phyloP scores from a whole-genome alignment of 2,113 vertebrate genomes.

The Sphaerodactylus townsendi region DNA sequence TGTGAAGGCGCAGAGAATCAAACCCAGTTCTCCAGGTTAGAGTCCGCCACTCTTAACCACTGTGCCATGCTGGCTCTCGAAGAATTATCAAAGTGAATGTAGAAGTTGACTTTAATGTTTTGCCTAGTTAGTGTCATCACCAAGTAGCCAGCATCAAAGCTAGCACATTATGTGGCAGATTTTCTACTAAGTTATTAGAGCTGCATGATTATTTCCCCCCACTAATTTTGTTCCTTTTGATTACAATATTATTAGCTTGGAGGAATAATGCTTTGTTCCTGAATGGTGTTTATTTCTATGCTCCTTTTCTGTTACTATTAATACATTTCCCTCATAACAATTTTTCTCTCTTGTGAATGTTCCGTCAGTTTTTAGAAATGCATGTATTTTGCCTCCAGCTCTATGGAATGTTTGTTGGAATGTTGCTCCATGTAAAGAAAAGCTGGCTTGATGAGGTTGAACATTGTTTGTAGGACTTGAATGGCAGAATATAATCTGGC shows the following conservation, averaged over 20 bases:
- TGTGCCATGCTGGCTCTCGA: too few relatives aligned
- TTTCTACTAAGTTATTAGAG: background rate
- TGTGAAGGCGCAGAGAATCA: too few relatives aligned
- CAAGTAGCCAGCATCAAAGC: background rate
- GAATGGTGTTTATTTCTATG: background rate
- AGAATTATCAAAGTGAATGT: background rate
- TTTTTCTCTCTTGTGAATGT: background rate
- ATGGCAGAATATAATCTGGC: background rate
- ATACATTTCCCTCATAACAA: background rate
- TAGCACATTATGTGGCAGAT: too few relatives aligned
- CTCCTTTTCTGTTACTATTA: background rate
- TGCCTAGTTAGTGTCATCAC: background rate
- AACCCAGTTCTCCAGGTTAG: too few relatives aligned
- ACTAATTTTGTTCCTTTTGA: slow-evolving; percentile 7
- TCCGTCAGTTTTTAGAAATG: background rate
- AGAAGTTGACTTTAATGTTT: background rate
- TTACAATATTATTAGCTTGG: background rate
- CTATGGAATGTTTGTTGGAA: slow-evolving; percentile 17
- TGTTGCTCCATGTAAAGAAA: background rate
- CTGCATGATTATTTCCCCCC: background rate
- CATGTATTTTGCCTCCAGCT: background rate
- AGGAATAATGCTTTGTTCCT: background rate
- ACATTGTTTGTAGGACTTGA: background rate
- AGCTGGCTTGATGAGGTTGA: background rate
- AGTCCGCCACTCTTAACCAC: too few relatives aligned